Conservation (phyloP, 2,797 vertebrate genomes). For the Uromys caudimaculatus region DNA sequence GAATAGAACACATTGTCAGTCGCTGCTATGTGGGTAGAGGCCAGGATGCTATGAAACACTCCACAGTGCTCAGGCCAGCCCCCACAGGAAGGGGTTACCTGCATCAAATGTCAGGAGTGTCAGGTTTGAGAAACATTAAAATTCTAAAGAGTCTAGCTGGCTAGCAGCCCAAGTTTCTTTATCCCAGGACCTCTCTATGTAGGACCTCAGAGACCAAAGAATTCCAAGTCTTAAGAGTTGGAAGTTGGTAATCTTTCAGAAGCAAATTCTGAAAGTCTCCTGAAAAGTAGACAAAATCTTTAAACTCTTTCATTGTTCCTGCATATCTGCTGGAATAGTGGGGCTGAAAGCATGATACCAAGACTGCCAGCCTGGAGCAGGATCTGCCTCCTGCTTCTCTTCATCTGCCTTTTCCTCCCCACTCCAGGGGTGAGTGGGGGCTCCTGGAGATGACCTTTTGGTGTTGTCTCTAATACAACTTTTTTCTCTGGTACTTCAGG, state of each 20-base stretch:
- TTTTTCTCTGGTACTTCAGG: neutral
- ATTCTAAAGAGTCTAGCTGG: neutral
- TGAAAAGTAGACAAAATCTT: constrained; percentile 20
- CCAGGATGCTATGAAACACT: neutral
- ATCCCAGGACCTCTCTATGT: neutral
- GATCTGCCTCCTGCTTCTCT: neutral
- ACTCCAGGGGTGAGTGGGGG: neutral
- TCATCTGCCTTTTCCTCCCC: too few species aligned
- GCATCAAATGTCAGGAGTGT: neutral
- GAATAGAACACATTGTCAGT: neutral
- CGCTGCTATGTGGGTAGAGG: neutral
- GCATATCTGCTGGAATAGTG: neutral
- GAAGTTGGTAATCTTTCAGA: neutral
- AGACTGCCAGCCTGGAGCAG: neutral
- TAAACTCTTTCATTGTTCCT: neutral
- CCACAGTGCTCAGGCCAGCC: neutral
- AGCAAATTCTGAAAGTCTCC: neutral
- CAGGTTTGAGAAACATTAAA: neutral
- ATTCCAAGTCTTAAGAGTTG: neutral
- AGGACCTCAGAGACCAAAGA: neutral
- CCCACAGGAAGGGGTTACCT: neutral
- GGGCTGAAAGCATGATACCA: neutral
- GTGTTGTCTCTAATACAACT: neutral
- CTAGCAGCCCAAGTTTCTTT: neutral
- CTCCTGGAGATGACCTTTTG: neutral